Conservation (phyloP, 2,888 invertebrate species). For the Pterostichus madidus region DNA sequence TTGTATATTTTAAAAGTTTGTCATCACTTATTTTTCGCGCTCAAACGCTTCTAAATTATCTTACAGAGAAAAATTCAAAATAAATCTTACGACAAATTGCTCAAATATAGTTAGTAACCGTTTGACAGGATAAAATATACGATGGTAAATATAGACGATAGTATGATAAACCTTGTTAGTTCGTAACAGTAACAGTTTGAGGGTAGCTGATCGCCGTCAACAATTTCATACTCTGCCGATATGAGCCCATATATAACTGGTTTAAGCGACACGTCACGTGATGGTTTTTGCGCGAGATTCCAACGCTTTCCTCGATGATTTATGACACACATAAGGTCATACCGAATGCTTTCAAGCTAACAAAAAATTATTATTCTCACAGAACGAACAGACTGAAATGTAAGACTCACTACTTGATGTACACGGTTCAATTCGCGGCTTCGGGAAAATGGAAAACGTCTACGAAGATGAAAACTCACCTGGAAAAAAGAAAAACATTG, state of each 20-base stretch:
- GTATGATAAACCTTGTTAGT: no score
- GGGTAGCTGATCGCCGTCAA: background rate
- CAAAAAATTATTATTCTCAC: constrained; percentile 65
- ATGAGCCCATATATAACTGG: constrained; percentile 59
- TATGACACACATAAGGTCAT: constrained; percentile 66
- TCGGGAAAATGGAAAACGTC: background rate
- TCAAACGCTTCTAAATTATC: no score
- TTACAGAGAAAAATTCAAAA: no score
- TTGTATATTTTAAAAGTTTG: no score
- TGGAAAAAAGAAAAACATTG: constrained; percentile 2
- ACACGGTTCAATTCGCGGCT: background rate
- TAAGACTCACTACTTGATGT: background rate
- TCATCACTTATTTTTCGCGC: no score
- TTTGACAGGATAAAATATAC: no score
- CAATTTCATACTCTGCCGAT: constrained; percentile 15
- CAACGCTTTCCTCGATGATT: constrained; percentile 58
- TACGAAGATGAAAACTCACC: background rate
- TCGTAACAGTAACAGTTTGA: background rate
- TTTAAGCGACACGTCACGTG: constrained; percentile 60
- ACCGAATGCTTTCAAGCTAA: constrained; percentile 27
- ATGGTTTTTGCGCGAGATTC: constrained; percentile 63
- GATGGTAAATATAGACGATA: no score
- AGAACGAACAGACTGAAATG: background rate
- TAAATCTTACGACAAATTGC: no score
- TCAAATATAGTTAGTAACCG: no score